Evolutionary conservation across 1,140 invertebrate species (phyloP), one percentile per base, ranked within the genome.

Genomic region (Mamestra configurata): DNA sequence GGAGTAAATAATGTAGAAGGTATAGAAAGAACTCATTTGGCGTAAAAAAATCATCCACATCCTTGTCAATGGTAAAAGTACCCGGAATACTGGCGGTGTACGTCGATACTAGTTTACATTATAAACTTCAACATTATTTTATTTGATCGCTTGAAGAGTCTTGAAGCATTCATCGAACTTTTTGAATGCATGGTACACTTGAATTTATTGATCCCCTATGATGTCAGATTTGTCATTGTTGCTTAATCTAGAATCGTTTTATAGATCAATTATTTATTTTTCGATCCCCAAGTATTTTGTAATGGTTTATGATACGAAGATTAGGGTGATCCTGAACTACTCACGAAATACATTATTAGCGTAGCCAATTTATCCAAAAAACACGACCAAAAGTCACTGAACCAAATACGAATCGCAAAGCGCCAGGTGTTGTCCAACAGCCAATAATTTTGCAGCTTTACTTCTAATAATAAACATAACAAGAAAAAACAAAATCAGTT

Each of bases 401-500:
- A 40, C n/a, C n/a, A 64, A 40, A 20, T 5, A 40, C 35, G n/a
- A 64, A 20, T 64, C 53, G 20, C n/a, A 18, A 37, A 64, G 10
- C 31, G 35, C 61, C 61, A 66, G 61, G 61, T 66, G 61, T 64
- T 40, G 31, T 1, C 31, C 8, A 20, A 11, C 8, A 37, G 61
- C 61, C 61, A 66, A 64, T 64, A 37, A 40, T 66, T 66, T 66
- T 40, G 35, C 61, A 66, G 61, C 61, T 66, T 66, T 66, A 40
- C 18, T 40, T 40, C 61, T 40, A 66, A 64, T 22, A 40, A 40
- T 13, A 18, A 49, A 27, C 20, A 49, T 27, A n/a, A 68, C 13
- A 70, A 70, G 37, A 43, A 57, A 57, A 73, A 73, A 73, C 20
- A 43, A 27, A 73, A 73, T 57, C 24, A 73, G 53, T 57, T 73